Evolutionary conservation across 2,113 vertebrate species (phyloP).

Genomic region (Otolemur garnettii): DNA sequence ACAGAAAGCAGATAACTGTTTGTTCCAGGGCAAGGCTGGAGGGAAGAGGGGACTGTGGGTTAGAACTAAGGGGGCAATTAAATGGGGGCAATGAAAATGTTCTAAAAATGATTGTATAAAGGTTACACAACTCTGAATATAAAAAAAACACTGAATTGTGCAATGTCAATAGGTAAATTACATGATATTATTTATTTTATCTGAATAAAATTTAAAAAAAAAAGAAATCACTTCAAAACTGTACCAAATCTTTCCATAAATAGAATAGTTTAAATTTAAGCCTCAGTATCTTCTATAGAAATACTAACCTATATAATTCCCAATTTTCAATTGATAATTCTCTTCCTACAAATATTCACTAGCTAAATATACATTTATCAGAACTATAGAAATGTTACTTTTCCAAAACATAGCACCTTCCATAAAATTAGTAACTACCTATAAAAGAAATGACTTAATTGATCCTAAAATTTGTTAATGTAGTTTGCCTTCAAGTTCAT

Average conservation of each 20-base stretch:
- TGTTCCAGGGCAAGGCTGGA: not conserved
- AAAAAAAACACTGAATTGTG: not conserved
- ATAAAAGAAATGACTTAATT: not conserved
- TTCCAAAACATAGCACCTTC: not conserved
- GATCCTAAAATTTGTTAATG: not conserved
- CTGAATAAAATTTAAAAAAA: not conserved
- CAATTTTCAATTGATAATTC: not conserved
- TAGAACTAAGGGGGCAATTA: not conserved
- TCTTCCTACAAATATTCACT: not conserved
- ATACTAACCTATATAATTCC: not conserved
- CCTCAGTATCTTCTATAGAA: not conserved
- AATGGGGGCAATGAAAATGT: not conserved
- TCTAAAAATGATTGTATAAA: not conserved
- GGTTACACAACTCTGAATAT: not conserved
- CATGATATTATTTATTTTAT: not conserved
- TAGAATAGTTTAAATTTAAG: not conserved
- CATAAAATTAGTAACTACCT: not conserved
- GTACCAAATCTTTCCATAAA: not conserved
- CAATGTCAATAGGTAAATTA: not conserved
- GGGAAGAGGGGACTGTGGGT: not conserved
- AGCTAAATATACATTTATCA: not conserved
- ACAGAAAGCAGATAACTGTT: not conserved
- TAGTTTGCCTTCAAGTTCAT: not conserved
- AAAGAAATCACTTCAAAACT: constrained; percentile 43
- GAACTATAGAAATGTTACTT: not conserved